Conservation (phyloP, 2,888 invertebrate genomes). For the Rhagonycha lutea region DNA sequence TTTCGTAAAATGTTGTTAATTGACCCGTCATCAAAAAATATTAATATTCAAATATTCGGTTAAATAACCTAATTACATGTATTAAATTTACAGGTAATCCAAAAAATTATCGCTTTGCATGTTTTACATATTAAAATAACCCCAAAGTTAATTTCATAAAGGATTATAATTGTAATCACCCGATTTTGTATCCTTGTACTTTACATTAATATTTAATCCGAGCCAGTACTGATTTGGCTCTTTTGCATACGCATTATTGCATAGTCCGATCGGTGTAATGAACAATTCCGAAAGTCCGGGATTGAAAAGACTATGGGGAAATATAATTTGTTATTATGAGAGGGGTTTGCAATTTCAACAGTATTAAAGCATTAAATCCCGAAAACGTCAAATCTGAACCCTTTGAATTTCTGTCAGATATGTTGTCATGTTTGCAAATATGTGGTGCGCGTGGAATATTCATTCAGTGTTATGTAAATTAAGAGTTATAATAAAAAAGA, state of each 20-base stretch:
- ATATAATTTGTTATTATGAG: slow-evolving; percentile 5
- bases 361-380: slow-evolving; percentile 16
- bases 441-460: slow-evolving; percentile 4
- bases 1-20: background rate
- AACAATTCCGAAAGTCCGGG: slow-evolving; percentile 3
- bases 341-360: slow-evolving; percentile 13
- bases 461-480: slow-evolving; percentile 10
- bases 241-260: slow-evolving; percentile 21
- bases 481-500: background rate
- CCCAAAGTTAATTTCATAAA: slow-evolving; percentile 15
- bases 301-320: slow-evolving; percentile 8
- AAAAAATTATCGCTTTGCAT: background rate
- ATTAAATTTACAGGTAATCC: background rate
- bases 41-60: background rate
- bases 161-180: slow-evolving; percentile 20
- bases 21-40: background rate
- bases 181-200: slow-evolving; percentile 11
- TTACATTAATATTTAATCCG: slow-evolving; percentile 14
- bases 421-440: slow-evolving; percentile 8
- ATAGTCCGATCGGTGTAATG: slow-evolving; percentile 7
- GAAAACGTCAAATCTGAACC: background rate
- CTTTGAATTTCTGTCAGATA: slow-evolving; percentile 6
- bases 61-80: background rate
- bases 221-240: background rate
- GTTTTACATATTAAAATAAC: background rate